Evolutionary conservation across 2,888 invertebrate species (phyloP), one percentile per base, ranked within the genome.

Genomic region (Metalampra italica): DNA sequence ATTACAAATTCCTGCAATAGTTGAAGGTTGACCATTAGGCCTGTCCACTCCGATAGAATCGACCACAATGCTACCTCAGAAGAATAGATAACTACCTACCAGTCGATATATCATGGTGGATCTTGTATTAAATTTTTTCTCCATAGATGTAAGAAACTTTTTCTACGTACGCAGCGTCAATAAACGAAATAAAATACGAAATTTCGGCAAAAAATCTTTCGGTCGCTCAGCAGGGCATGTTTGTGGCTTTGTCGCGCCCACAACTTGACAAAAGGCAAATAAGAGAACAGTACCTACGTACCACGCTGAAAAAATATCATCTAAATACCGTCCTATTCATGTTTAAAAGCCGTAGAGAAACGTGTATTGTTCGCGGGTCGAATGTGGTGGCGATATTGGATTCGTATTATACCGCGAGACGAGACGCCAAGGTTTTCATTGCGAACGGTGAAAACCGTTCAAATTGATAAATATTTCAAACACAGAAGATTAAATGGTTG

Each of bases 171-270:
- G 40, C 39, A 47, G 67, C 70, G 70, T 80, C 78, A 75, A 82
- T 82, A 78, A 82, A 77, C 65, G 85, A 78, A 86, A 86, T 86
- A 83, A 88, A 88, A 88, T 87, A 82, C 85, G 78, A 77, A 82
- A 76, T 82, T 76, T 70, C 46, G 53, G 55, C 68, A 78, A 86
- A 87, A 86, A 88, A 81, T 75, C 67, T 66, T 69, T 78, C 77
- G 78, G 81, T 70, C 74, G 71, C 88, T 63, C 88, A 82, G 88
- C 87, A 75, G 84, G 87, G 79, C 69, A 79, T 83, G 84, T 85
- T 88, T 87, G 88, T 75, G 87, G 87, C 82, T 77, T 84, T 86
- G 87, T 88, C 89, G 87, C 85, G 86, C 89, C 89, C 86, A 87
- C 86, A 78, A 78, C 74, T 69, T 69, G 68, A 88, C 88, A 89